A percentile compares a stretch with the other conserved stretches of the same genome.
Conservation (phyloP, 2,113 vertebrate genomes). For the Corvus hawaiiensis region DNA sequence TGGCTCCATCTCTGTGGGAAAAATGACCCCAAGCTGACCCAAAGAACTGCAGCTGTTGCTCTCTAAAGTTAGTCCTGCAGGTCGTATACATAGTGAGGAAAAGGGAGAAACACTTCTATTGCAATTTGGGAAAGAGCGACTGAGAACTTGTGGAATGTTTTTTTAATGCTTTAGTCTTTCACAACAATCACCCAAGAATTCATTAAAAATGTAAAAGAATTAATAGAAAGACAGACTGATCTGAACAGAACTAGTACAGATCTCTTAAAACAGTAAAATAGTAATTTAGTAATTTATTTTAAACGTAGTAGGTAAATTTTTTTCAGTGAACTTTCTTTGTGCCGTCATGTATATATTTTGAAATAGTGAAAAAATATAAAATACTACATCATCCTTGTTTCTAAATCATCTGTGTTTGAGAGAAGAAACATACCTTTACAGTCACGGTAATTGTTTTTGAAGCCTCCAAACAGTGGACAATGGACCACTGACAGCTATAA, state of each 20-base stretch:
- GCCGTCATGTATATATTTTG: neutral
- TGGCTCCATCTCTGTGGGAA: neutral
- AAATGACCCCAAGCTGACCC: neutral
- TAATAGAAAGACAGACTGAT: neutral
- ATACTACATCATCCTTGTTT: neutral
- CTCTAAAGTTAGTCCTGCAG: neutral
- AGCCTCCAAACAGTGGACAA: neutral
- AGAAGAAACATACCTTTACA: neutral
- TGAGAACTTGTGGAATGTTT: neutral
- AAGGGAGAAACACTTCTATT: neutral
- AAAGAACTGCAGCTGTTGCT: neutral
- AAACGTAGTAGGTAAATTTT: neutral
- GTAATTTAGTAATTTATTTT: neutral
- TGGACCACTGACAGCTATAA: neutral
- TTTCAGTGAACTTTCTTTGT: neutral
- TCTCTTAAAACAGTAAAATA: neutral
- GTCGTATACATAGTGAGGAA: fast-evolving
- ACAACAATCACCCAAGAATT: neutral
- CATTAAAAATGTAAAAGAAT: neutral
- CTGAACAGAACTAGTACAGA: neutral
- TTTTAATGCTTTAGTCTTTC: neutral
- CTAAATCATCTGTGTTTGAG: neutral
- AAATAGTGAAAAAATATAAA: neutral
- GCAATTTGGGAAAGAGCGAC: neutral
- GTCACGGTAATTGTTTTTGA: neutral